phyloP scores from a whole-genome alignment of 2,113 vertebrate genomes.

The Triplophysa siluroides region DNA sequence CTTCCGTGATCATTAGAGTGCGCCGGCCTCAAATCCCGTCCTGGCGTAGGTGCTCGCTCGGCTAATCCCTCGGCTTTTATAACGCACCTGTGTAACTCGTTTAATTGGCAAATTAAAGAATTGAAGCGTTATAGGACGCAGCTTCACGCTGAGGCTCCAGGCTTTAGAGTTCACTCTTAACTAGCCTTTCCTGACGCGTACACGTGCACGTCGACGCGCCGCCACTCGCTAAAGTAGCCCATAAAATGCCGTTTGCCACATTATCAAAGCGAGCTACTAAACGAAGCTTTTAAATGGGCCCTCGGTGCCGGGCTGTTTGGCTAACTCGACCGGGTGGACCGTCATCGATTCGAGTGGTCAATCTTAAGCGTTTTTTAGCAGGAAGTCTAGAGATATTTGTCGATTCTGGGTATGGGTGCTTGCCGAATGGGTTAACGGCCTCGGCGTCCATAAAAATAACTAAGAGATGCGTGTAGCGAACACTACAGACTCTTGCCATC shows the following conservation, averaged over 20 bases:
- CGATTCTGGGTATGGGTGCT: not conserved
- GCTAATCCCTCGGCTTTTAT: slow-evolving; percentile 70
- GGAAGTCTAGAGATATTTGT: not conserved
- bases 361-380: not conserved
- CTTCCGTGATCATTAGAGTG: slow-evolving; percentile 8
- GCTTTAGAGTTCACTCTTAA: slow-evolving; percentile 69
- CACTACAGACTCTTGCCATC: slow-evolving; percentile 71
- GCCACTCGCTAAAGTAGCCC: slow-evolving; percentile 38
- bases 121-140: slow-evolving; percentile 57
- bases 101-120: slow-evolving; percentile 74
- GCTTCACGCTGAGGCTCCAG: slow-evolving; percentile 65
- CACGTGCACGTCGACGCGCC: slow-evolving; percentile 22
- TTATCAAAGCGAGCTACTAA: slow-evolving; percentile 60
- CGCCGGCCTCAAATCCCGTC: slow-evolving; percentile 33
- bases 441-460: slow-evolving; percentile 70
- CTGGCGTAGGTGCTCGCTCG: slow-evolving; percentile 44
- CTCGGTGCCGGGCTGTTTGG: slow-evolving; percentile 2
- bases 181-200: slow-evolving; percentile 64
- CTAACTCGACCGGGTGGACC: not conserved
- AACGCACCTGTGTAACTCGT: slow-evolving; percentile 75
- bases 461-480: slow-evolving; percentile 73
- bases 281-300: slow-evolving; percentile 47
- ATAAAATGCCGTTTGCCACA: slow-evolving; percentile 56
- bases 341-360: not conserved
- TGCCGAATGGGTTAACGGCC: slow-evolving; percentile 70